A percentile compares a stretch with the other conserved stretches of the same genome.
These are phyloP conservation scores for Mesoligia furuncula DNA, from an alignment of 2,888 invertebrate genomes.

Conservation along the genomic window DNA sequence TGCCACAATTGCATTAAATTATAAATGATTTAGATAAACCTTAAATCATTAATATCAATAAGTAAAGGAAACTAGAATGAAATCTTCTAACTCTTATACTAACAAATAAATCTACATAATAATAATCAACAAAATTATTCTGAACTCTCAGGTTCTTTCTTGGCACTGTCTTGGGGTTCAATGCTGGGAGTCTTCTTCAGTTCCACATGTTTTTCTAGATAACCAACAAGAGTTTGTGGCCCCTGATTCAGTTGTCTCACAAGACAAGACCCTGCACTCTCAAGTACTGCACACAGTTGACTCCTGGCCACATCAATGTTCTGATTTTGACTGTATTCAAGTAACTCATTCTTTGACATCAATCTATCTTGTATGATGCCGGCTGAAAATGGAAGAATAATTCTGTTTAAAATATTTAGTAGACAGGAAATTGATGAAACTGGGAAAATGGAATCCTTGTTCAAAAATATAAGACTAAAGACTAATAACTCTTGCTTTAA, in stretches of 20 bases:
- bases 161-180: slow-evolving; percentile 49
- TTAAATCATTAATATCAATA: not conserved
- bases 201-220: slow-evolving; percentile 91
- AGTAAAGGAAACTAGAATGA: slow-evolving; percentile 54
- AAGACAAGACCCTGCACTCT: slow-evolving; percentile 91
- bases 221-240: slow-evolving; percentile 92
- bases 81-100: slow-evolving; percentile 61
- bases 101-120: slow-evolving; percentile 44
- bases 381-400: slow-evolving; percentile 84
- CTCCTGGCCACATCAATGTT: slow-evolving; percentile 92
- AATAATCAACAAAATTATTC: slow-evolving; percentile 32
- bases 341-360: slow-evolving; percentile 92
- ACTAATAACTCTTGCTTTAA: not conserved
- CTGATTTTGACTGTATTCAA: slow-evolving; percentile 92
- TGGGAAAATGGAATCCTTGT: not conserved
- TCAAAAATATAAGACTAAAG: not conserved
- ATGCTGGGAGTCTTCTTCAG: slow-evolving; percentile 69
- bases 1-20: not conserved
- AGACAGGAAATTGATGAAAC: not conserved
- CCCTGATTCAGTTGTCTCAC: slow-evolving; percentile 92
- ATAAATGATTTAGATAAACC: not conserved
- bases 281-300: slow-evolving; percentile 92
- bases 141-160: slow-evolving; percentile 65
- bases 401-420: not conserved
- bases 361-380: slow-evolving; percentile 93